Percentiles rank a stretch among this genome's conserved stretches.
phyloP scores from a whole-genome alignment of 2,797 vertebrate genomes.

The Spatula clypeata region DNA sequence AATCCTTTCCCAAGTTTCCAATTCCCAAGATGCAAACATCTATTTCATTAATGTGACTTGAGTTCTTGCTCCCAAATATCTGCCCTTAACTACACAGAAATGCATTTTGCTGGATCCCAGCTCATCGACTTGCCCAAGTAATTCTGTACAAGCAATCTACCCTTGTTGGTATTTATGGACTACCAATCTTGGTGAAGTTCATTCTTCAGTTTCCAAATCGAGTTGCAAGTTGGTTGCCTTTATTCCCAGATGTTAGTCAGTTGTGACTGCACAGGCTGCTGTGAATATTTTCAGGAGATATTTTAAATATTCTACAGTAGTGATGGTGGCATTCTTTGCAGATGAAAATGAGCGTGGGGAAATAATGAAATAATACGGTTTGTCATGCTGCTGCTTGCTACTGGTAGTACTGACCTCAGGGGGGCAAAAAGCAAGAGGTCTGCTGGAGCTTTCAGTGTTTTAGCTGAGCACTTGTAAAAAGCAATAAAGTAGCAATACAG shows the following conservation, averaged over 20 bases:
- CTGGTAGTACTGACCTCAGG: not conserved
- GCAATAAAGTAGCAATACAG: slow-evolving; percentile 33
- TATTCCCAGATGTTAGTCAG: not conserved
- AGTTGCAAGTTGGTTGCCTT: not conserved
- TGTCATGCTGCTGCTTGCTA: not conserved
- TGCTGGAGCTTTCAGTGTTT: slow-evolving; percentile 12
- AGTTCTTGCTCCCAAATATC: not conserved
- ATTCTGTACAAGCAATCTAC: not conserved
- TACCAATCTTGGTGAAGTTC: not conserved
- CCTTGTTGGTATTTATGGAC: not conserved
- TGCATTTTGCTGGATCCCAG: not conserved
- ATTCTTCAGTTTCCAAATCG: not conserved
- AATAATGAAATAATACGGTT: not conserved
- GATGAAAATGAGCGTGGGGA: not conserved
- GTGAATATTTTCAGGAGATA: not conserved
- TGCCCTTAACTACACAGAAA: not conserved
- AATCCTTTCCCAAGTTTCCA: not conserved
- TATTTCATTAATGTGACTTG: not conserved
- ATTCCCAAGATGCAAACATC: not conserved
- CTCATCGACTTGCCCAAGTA: not conserved
- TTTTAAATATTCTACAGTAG: not conserved
- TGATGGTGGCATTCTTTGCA: not conserved
- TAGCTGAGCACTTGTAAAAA: slow-evolving; percentile 46
- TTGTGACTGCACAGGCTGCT: not conserved
- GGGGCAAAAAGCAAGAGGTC: not conserved